Evolutionary conservation across 1,140 invertebrate species (phyloP).

Genomic region (Delia radicum): DNA sequence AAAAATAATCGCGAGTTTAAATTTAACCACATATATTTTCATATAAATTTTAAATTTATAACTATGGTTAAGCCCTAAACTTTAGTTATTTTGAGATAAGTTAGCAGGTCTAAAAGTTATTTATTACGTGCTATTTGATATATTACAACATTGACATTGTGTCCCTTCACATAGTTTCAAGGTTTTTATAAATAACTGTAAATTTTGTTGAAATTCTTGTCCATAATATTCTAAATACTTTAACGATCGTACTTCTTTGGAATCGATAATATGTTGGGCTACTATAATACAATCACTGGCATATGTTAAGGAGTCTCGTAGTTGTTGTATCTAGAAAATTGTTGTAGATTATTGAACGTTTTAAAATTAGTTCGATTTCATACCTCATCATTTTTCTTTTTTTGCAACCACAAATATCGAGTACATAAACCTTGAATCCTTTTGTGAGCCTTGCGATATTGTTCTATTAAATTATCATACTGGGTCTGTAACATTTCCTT

Average conservation of each 20-base stretch:
- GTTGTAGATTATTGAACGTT: neutral
- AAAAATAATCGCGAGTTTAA: too few relatives aligned
- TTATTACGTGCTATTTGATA: too few relatives aligned
- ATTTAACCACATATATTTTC: too few relatives aligned
- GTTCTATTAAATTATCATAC: constrained; percentile 39
- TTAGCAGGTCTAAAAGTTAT: too few relatives aligned
- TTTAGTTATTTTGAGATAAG: too few relatives aligned
- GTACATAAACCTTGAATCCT: constrained; percentile 36
- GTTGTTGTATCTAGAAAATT: constrained; percentile 10
- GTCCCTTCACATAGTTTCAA: constrained; percentile 38
- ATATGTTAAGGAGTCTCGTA: constrained; percentile 37
- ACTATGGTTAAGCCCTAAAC: too few relatives aligned
- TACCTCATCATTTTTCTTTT: constrained; percentile 41
- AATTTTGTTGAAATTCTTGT: constrained; percentile 32
- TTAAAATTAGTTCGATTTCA: neutral
- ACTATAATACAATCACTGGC: constrained; percentile 42
- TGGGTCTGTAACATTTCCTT: constrained; percentile 39
- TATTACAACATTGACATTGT: neutral
- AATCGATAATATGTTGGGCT: constrained; percentile 37
- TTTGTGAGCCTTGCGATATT: constrained; percentile 37
- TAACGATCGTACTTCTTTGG: constrained; percentile 10
- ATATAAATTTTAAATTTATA: too few relatives aligned
- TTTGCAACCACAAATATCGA: constrained; percentile 34
- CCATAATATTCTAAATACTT: constrained; percentile 15
- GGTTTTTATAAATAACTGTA: constrained; percentile 35